phyloP scores from a whole-genome alignment of 2,888 invertebrate genomes.

The Homarus gammarus region DNA sequence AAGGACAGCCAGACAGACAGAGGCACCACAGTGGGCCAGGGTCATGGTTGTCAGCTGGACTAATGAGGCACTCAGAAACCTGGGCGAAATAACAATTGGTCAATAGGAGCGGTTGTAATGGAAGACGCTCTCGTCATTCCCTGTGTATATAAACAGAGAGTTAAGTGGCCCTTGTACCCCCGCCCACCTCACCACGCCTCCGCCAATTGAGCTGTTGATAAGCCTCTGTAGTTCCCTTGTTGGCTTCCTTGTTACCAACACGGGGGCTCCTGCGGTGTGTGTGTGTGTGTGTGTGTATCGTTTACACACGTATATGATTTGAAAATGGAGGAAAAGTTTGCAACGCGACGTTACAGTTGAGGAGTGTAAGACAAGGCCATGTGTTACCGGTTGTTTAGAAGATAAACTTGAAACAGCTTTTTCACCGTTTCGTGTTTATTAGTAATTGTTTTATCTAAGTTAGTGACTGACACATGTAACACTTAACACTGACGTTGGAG shows the following conservation, averaged over 20 bases:
- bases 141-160: slow-evolving; percentile 30
- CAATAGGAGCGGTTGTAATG: not conserved
- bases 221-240: no score
- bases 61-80: not conserved
- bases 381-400: no score
- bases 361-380: not conserved
- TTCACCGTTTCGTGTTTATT: no score
- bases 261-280: not conserved
- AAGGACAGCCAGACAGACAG: not conserved
- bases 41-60: not conserved
- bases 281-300: not conserved
- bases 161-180: slow-evolving; percentile 29
- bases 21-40: not conserved
- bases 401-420: no score
- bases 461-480: not conserved
- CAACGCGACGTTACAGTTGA: not conserved
- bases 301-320: not conserved
- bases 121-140: slow-evolving; percentile 10
- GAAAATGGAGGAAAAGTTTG: not conserved
- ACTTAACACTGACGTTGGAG: not conserved
- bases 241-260: not conserved
- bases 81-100: slow-evolving; percentile 13
- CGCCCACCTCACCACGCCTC: not conserved
- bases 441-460: no score
- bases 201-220: not conserved